These are phyloP conservation scores for Brachyrhaphis roseni DNA, from an alignment of 2,797 vertebrate species.

Conservation along the genomic window DNA sequence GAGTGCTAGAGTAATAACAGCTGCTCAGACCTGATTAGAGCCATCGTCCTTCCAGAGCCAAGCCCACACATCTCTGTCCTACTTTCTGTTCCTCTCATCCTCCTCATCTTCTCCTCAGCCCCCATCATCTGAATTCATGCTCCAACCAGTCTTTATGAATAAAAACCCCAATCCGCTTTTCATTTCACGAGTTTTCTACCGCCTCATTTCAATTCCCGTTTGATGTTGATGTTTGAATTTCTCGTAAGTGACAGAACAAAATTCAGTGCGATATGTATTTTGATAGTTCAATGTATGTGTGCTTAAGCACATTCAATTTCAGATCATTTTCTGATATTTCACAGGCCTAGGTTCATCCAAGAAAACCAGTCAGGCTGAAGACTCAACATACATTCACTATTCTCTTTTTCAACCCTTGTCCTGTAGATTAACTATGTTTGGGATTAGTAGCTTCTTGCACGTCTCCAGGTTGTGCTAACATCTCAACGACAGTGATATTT, in stretches of 20 bases:
- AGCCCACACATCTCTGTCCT: slow-evolving; percentile 75
- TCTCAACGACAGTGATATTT: background rate
- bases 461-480: background rate
- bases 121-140: slow-evolving; percentile 40
- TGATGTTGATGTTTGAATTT: slow-evolving; percentile 16
- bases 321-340: background rate
- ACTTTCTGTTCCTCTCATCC: slow-evolving; percentile 57
- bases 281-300: background rate
- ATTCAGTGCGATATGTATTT: background rate
- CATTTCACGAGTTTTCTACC: slow-evolving; percentile 9
- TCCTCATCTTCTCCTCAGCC: slow-evolving; percentile 32
- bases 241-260: slow-evolving; percentile 5
- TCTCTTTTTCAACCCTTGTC: background rate
- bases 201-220: background rate
- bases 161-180: slow-evolving; percentile 24
- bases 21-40: slow-evolving; percentile 78
- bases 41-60: slow-evolving; percentile 64
- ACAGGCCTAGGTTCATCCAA: background rate
- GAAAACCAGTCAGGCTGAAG: background rate
- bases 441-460: background rate
- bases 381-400: background rate
- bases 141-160: slow-evolving; percentile 49
- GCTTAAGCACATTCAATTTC: background rate
- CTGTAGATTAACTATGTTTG: background rate
- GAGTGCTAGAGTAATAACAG: slow-evolving; percentile 75